phyloP scores from a whole-genome alignment of 1,140 invertebrate genomes.

The Drosophila ananassae region DNA sequence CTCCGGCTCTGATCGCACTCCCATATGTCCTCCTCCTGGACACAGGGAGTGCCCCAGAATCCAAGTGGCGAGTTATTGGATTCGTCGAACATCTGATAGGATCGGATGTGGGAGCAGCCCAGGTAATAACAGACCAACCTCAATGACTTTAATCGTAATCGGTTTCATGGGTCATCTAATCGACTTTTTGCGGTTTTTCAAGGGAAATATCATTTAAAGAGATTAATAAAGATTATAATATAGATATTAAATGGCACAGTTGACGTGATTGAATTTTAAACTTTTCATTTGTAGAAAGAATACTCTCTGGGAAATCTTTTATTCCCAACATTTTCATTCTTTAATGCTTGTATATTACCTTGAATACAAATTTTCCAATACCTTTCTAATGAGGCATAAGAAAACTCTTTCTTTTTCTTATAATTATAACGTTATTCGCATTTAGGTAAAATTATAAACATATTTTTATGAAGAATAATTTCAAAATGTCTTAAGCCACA shows the following conservation, averaged over 20 bases:
- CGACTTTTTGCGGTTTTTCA: constrained; percentile 3
- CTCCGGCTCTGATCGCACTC: constrained; percentile 76
- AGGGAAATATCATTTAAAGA: constrained; percentile 27
- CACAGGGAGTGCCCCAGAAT: constrained; percentile 77
- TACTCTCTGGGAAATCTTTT: neutral
- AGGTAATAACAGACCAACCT: constrained; percentile 77
- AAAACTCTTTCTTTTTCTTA: neutral
- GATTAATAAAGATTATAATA: neutral
- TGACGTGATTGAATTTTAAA: neutral
- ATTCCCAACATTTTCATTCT: neutral
- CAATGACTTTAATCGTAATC: constrained; percentile 7
- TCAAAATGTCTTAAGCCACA: neutral
- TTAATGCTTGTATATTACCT: neutral
- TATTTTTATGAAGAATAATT: too few species aligned
- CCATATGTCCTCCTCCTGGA: constrained; percentile 51
- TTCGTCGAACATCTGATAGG: constrained; percentile 86
- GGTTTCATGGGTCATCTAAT: constrained; percentile 17
- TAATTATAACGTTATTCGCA: too few species aligned
- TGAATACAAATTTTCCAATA: neutral
- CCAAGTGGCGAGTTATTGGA: constrained; percentile 83
- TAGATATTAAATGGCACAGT: constrained; percentile 10
- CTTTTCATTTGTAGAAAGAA: neutral
- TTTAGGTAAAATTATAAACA: too few species aligned
- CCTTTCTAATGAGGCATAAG: neutral
- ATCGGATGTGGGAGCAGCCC: constrained; percentile 86